A percentile compares a stretch with the other conserved stretches of the same genome.
Conservation (phyloP, 2,888 invertebrate genomes). For the Acleris holmiana region DNA sequence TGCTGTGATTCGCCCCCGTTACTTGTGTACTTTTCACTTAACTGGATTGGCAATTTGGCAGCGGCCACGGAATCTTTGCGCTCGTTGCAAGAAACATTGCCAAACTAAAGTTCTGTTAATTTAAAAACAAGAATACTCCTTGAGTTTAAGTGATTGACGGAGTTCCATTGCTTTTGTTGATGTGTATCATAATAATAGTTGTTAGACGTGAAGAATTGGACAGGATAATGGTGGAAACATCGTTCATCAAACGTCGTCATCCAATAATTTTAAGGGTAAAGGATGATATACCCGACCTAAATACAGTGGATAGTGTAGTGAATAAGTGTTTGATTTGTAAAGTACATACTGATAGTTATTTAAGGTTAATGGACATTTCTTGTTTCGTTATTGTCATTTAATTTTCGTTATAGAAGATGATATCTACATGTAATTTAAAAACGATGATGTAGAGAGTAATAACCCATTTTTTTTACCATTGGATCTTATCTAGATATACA, state of each 20-base stretch:
- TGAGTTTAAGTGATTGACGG: not conserved
- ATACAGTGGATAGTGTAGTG: conserved; percentile 17
- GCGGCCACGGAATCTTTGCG: conserved; percentile 37
- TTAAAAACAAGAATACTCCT: conserved; percentile 5
- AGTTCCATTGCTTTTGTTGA: not conserved
- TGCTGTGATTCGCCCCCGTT: conserved; percentile 46
- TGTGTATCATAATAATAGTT: not conserved
- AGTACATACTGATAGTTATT: conserved; percentile 6
- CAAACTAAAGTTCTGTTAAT: conserved; percentile 22
- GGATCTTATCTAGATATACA: no score
- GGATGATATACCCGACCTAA: conserved; percentile 14
- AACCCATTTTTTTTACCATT: no score
- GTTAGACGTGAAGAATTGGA: not conserved
- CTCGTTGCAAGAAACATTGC: conserved; percentile 32
- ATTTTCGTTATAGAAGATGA: not conserved
- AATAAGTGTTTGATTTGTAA: conserved; percentile 16
- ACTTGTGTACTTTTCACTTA: conserved; percentile 65
- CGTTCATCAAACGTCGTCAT: conserved; percentile 32
- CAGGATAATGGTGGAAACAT: conserved; percentile 1
- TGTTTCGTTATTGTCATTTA: not conserved
- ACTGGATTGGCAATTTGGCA: conserved; percentile 76
- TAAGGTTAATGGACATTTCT: not conserved
- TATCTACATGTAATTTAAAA: no score
- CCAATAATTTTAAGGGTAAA: conserved; percentile 30
- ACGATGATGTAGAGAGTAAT: no score